phyloP scores from a whole-genome alignment of 1,140 invertebrate species.

The Frieseomelitta varia region DNA sequence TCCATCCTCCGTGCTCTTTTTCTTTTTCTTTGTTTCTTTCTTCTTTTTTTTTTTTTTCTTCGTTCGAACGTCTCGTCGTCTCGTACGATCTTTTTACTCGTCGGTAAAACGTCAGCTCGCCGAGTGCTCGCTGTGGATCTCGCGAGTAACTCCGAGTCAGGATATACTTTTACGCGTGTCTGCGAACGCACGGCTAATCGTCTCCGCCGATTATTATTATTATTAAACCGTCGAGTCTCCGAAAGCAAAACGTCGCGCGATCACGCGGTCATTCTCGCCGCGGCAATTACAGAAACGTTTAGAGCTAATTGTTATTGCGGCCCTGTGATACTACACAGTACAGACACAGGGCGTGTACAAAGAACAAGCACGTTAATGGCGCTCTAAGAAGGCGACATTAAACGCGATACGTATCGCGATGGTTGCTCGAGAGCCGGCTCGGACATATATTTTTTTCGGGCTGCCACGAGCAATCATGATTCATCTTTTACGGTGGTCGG shows the following conservation, averaged over 20 bases:
- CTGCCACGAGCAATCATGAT: not conserved
- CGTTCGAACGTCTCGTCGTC: too few species aligned
- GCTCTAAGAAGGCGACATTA: not conserved
- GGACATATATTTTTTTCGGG: not conserved
- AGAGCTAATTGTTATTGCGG: conserved; percentile 15
- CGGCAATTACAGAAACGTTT: conserved; percentile 28
- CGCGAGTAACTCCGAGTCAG: not conserved
- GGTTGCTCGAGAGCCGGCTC: not conserved
- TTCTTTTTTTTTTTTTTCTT: conserved; percentile 11
- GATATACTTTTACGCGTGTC: not conserved
- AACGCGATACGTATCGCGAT: conserved; percentile 4
- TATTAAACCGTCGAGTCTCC: not conserved
- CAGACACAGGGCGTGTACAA: not conserved
- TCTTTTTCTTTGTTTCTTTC: not conserved
- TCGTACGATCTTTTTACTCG: conserved; percentile 2
- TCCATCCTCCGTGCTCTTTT: not conserved
- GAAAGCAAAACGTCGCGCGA: not conserved
- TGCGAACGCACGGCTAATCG: not conserved
- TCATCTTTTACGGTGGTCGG: not conserved
- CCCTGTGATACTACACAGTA: not conserved
- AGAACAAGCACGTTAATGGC: not conserved
- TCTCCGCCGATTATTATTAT: conserved; percentile 9
- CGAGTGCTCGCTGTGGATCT: conserved; percentile 1
- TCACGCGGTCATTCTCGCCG: conserved; percentile 3
- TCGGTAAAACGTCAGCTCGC: conserved; percentile 32